Evolutionary conservation across 1,140 invertebrate genomes (phyloP).

Genomic region (Hyphantria cunea): DNA sequence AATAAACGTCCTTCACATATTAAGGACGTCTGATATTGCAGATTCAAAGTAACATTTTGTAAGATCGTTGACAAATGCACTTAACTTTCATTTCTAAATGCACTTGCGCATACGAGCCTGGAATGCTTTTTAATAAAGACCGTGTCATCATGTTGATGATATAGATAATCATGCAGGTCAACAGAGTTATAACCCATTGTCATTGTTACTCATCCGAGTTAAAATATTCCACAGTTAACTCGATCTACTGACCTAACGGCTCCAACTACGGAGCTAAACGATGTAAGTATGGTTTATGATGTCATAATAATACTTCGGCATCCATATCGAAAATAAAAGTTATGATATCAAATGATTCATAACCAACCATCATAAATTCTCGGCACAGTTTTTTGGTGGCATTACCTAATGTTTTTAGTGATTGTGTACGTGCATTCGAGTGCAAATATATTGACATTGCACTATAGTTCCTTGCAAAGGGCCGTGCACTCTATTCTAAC

Average conservation of each 20-base stretch:
- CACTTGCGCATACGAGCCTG: no score
- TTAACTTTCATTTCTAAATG: no score
- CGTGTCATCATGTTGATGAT: no score
- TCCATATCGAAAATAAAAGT: conserved; percentile 7
- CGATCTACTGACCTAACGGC: neutral
- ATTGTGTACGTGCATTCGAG: conserved; percentile 5
- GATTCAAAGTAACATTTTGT: no score
- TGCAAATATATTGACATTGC: conserved; percentile 15
- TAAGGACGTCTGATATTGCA: no score
- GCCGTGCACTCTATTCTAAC: neutral
- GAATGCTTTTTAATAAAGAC: no score
- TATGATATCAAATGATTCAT: conserved; percentile 11
- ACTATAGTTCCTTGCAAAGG: neutral
- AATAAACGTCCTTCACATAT: no score
- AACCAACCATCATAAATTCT: neutral
- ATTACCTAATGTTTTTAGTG: conserved; percentile 12
- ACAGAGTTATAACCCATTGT: neutral
- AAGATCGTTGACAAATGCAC: no score
- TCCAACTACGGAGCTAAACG: no score
- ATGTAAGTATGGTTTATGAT: conserved; percentile 1
- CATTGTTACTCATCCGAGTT: neutral
- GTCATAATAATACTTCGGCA: conserved; percentile 9
- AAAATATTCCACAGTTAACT: conserved; percentile 6
- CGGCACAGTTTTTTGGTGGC: no score
- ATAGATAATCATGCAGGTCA: neutral